phyloP scores from a whole-genome alignment of 1,140 invertebrate genomes.

The Eupeodes corollae region DNA sequence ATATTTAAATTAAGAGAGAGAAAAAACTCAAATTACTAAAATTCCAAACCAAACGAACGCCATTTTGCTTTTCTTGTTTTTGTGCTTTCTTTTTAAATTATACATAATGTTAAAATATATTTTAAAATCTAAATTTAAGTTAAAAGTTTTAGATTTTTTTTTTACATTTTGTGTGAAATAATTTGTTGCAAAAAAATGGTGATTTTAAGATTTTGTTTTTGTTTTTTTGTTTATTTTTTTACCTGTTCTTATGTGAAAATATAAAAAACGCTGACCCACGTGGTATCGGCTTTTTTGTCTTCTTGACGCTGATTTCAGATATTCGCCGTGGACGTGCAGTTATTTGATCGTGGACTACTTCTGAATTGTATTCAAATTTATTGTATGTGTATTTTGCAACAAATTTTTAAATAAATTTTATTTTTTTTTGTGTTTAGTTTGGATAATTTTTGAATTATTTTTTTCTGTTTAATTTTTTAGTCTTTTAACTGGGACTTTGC shows the following conservation, averaged over 20 bases:
- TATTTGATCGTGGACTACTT: conserved; percentile 31
- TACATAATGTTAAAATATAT: not conserved
- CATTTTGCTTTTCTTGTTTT: not conserved
- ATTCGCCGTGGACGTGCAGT: conserved; percentile 76
- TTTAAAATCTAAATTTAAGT: too few relatives aligned
- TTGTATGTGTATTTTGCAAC: conserved; percentile 13
- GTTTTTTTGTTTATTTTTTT: conserved; percentile 15
- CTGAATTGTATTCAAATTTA: conserved; percentile 29
- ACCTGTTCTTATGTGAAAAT: conserved; percentile 90
- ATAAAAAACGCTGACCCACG: conserved; percentile 89
- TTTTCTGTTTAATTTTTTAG: not conserved
- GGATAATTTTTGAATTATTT: conserved; percentile 12
- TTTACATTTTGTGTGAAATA: not conserved
- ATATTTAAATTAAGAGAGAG: too few relatives aligned
- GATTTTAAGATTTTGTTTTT: not conserved
- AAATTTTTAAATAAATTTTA: conserved; percentile 16
- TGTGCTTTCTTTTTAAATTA: not conserved
- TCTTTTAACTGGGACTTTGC: not conserved
- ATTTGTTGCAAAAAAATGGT: not conserved
- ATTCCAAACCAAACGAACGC: too few relatives aligned
- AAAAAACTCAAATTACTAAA: too few relatives aligned
- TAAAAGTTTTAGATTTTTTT: not conserved
- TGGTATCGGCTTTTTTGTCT: conserved; percentile 87
- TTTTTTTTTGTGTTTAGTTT: conserved; percentile 16
- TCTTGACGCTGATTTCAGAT: conserved; percentile 80